Evolutionary conservation across 2,797 vertebrate genomes (phyloP), one percentile per base, ranked within the genome.

Genomic region (Florisuga fusca): DNA sequence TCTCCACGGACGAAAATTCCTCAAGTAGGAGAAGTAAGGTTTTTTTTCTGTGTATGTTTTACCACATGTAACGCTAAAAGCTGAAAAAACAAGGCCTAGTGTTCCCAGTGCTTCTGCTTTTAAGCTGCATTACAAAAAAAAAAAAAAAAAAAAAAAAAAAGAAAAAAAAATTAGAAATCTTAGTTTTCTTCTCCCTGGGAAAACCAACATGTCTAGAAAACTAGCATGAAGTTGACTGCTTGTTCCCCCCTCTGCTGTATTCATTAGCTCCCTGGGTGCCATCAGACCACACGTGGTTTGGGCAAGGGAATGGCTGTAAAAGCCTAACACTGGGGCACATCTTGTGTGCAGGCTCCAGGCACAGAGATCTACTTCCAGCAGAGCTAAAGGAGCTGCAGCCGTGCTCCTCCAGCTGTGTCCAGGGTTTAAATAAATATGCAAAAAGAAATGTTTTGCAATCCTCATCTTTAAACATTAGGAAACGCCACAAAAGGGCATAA

Each of bases 21-120:
- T 95, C 66, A 0, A 94, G 94, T 67, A 95, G 84, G 33, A 98
- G 97, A 97, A 96, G 98, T 98, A 97, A 98, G 97, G 76, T 73
- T 41, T 83, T 69, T 38, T 9, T 17, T 15, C 19, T 53, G 66
- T 4, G 6, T 8, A 0, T 29, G 6, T 78, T 89, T 81, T 83
- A 51, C 29, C 61, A 10, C 16, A 11, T 4, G 26, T 51, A 68
- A 85, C 14, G 75, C 11, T 55, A 50, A 77, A 74, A 72, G 41
- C 75, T 67, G 33, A 46, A 41, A 41, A 46, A 19, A 34, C 54
- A 75, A 77, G 12, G 54, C 25, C 63, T 61, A 2, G 22, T 50
- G 7, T 48, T 64, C 41, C 74, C 46, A 66, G 2, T 29, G 34
- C 80, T 91, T 84, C 38, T 79, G 51, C 17, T 10, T 90, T 88